Base-by-base conservation (phyloP, 1,140 invertebrate genomes). In the Mesaphorura yosii region DNA sequence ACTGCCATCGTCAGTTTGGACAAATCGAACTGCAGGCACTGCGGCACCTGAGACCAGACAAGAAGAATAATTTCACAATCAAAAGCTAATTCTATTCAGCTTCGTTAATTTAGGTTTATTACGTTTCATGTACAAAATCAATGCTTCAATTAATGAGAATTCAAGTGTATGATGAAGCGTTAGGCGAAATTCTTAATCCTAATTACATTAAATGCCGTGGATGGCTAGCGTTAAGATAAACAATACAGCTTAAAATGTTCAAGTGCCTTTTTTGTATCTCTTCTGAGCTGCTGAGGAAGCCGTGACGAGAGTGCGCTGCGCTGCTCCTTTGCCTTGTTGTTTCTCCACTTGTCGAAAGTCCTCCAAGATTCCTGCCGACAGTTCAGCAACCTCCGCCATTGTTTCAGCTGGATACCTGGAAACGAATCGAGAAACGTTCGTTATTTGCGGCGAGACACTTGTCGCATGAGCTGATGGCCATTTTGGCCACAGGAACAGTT, bases 211-310 rank as follows among this genome's bases (percentile, higher is more conserved):
- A n/a, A n/a, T n/a, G n/a, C n/a, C n/a, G n/a, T n/a, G n/a, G n/a
- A n/a, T n/a, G n/a, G n/a, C n/a, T n/a, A n/a, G n/a, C n/a, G n/a
- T n/a, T n/a, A n/a, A n/a, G n/a, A n/a, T n/a, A n/a, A n/a, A n/a
- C n/a, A n/a, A n/a, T n/a, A n/a, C n/a, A n/a, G n/a, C n/a, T n/a
- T n/a, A 46, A 23, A 1, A 28, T 26, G 26, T 2, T 53, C 48
- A 57, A 37, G 37, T 61, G 57, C 62, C 62, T 70, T 84, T 81
- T 50, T n/a, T n/a, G n/a, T 78, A 76, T 68, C 80, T 81, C 1
- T 82, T 81, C 64, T 74, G 75, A n/a, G 79, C 79, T 20, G 84
- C 84, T 64, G 84, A 80, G 20, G 82, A 84, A 19, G 83, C 85
- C 62, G 77, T 70, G 0, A 87, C 79, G 71, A 87, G 86, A 1